Evolutionary conservation across 2,888 invertebrate species (phyloP), one percentile per base, ranked within the genome.

Genomic region (Noctua janthina): DNA sequence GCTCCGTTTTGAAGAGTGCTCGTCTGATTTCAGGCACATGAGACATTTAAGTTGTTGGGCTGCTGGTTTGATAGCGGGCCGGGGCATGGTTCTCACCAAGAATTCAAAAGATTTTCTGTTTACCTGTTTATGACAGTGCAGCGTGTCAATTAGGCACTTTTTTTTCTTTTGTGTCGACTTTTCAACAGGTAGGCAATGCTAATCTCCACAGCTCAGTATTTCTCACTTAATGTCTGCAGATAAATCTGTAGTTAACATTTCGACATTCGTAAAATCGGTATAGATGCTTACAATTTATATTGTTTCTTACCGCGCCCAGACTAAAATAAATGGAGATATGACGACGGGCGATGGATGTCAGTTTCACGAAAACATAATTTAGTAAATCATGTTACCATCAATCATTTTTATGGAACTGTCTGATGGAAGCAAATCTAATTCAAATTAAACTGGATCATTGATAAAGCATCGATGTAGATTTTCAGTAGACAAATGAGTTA

Each of bases 241-340:
- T 79, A 76, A 83, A 79, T 86, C 43, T 76, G 43, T 68, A 85
- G 68, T 78, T 74, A 86, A 85, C 78, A 86, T 82, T 73, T 66
- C 51, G 66, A 66, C 69, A 78, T 1, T 62, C 66, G 67, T 73
- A 76, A 67, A 78, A 86, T 71, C 43, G 51, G 62, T 74, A 75
- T 64, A 84, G 79, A 72, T 82, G 79, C 69, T 69, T 51, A 59
- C 72, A 64, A 79, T 78, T 78, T 79, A 84, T 79, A 73, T 73
- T 84, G 72, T 72, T 83, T 72, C 54, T 23, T 62, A 68, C 23
- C 15, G 59, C 20, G 29, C 29, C 66, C 66, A 29, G 46, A 68
- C 62, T 54, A 20, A 83, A 81, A 83, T 84, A 72, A 83, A 78
- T 78, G 39, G 49, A 75, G 43, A 59, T 68, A 43, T 23, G 23